phyloP scores from a whole-genome alignment of 2,113 vertebrate species.

The Salvelinus namaycush region DNA sequence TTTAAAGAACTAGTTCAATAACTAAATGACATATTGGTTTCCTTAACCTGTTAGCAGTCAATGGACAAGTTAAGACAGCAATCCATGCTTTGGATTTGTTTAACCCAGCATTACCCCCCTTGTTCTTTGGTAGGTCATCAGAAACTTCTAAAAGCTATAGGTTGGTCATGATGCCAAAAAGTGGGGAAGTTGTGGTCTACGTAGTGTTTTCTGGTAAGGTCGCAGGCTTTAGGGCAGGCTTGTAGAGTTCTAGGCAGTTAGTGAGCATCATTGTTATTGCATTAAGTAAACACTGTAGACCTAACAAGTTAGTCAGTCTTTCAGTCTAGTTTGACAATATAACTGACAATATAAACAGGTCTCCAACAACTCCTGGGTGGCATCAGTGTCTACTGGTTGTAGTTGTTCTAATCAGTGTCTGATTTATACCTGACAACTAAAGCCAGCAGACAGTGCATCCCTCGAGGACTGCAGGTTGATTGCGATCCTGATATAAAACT shows the following conservation, averaged over 20 bases:
- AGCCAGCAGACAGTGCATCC: neutral
- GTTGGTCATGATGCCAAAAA: too few relatives aligned
- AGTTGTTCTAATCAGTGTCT: neutral
- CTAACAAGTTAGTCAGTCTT: neutral
- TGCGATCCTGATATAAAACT: neutral
- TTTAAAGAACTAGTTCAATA: too few relatives aligned
- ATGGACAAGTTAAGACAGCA: too few relatives aligned
- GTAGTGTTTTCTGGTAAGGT: too few relatives aligned
- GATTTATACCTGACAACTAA: neutral
- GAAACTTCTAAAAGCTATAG: too few relatives aligned
- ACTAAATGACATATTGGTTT: too few relatives aligned
- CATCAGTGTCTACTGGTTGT: constrained; percentile 1
- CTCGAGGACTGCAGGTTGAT: neutral
- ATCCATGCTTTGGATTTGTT: too few relatives aligned
- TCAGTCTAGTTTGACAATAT: constrained; percentile 6
- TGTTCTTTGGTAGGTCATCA: too few relatives aligned
- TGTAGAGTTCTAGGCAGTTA: constrained; percentile 14
- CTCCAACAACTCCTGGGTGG: constrained; percentile 7
- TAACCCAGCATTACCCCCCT: too few relatives aligned
- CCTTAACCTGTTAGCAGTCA: too few relatives aligned
- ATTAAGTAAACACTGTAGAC: constrained; percentile 25
- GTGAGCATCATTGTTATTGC: constrained; percentile 11
- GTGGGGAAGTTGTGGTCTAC: too few relatives aligned
- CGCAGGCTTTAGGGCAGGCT: too few relatives aligned
- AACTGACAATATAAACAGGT: constrained; percentile 5